Base-by-base conservation (phyloP, 35 echinoderm and acorn worm species). In the Nesometra sesokonis region DNA sequence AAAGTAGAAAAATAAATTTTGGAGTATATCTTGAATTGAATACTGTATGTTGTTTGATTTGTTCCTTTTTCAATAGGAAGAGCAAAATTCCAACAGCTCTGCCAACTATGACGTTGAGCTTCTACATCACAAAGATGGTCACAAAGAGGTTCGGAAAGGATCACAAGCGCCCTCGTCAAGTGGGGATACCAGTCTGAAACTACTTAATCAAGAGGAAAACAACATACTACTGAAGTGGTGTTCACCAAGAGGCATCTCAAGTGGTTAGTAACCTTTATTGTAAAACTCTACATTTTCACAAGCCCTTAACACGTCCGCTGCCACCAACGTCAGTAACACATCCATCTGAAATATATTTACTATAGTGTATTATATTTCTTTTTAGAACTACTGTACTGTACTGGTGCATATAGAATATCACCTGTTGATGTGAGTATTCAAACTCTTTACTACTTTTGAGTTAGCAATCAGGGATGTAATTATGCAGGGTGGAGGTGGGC, bases 81-180 rank as follows among this genome's bases (percentile, higher is more conserved):
- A 97, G 76, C 94, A 97, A 47, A 97, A 97, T 89, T 91, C 94
- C 29, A 90, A 87, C 34, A 93, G 91, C 34, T 97, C 94, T 17
- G 94, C 94, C 36, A 97, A 97, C 78, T 97, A 97, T 82, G 94
- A 97, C 46, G 94, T 97, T 35, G 94, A 90, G 57, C 84, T 97
- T 5, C 89, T 93, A 5, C 91, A 93, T 77, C 84, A 87, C 33
- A 90, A 88, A 80, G 47, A 47, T 29, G 91, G 91, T 23, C 91
- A 93, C 31, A 78, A 67, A 29, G 94, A 97, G 35, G 85, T 96
- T 13, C 93, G 84, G 84, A 76, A 34, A 19, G 76, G 77, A 36
- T 80, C 90, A 29, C 39, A 30, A 79, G 80, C 31, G 15, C 78
- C 84, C 31, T 91, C 47, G 47, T 52, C 84, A 35, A 67, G 52